A percentile compares a stretch with the other conserved stretches of the same genome.
These are phyloP conservation scores for Melanotaenia pygmaea DNA, from an alignment of 2,797 vertebrate genomes.

Conservation along the genomic window DNA sequence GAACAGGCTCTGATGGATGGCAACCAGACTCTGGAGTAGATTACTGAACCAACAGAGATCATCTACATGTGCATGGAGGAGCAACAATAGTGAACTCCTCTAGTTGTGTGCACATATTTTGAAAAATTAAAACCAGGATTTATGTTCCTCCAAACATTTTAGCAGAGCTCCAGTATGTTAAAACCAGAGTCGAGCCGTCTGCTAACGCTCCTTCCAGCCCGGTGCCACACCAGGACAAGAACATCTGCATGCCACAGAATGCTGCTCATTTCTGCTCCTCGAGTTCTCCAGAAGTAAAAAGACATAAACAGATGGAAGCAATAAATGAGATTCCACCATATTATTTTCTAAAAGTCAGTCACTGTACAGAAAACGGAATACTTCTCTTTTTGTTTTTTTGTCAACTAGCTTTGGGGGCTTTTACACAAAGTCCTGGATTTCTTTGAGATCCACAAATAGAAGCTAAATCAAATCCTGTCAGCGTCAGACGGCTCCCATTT, in stretches of 20 bases:
- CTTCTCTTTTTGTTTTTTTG: constrained; percentile 68
- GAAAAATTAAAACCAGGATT: constrained; percentile 48
- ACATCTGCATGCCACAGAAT: constrained; percentile 52
- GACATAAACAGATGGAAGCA: constrained; percentile 72
- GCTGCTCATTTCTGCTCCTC: constrained; percentile 49
- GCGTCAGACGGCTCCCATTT: constrained; percentile 69
- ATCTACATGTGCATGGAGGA: constrained; percentile 24
- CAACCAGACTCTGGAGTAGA: constrained; percentile 45
- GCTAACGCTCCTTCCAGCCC: constrained; percentile 40
- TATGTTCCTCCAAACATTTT: constrained; percentile 40
- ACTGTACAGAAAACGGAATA: constrained; percentile 50
- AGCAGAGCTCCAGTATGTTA: constrained; percentile 29
- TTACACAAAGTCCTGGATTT: constrained; percentile 65
- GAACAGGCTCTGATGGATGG: constrained; percentile 47
- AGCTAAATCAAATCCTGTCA: constrained; percentile 69
- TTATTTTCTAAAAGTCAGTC: constrained; percentile 60
- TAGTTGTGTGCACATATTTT: constrained; percentile 41
- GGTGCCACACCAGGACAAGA: constrained; percentile 48
- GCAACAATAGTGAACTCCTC: constrained; percentile 37
- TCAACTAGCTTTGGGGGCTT: constrained; percentile 60
- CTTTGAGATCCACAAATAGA: constrained; percentile 65
- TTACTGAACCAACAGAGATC: constrained; percentile 44
- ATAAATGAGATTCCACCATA: constrained; percentile 51
- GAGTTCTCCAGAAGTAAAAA: constrained; percentile 48
- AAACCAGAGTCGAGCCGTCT: constrained; percentile 39